phyloP scores from a whole-genome alignment of 2,888 invertebrate species.

The Trichopria drosophilae region DNA sequence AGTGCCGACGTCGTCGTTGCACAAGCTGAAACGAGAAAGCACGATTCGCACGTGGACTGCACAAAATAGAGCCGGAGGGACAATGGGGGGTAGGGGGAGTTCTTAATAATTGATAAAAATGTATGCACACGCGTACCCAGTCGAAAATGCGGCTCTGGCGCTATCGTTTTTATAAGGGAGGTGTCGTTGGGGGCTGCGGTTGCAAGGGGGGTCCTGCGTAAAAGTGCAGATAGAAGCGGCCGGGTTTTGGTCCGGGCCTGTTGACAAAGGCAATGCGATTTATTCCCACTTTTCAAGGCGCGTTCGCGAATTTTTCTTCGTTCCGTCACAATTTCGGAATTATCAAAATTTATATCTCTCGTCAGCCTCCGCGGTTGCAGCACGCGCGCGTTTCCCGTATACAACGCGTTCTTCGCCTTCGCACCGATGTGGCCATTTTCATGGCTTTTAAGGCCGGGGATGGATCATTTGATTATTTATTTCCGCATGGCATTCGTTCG shows the following conservation, averaged over 20 bases:
- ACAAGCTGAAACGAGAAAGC: constrained; percentile 31
- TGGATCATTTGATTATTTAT: too few species aligned
- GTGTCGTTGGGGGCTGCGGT: constrained; percentile 24
- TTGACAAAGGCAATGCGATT: constrained; percentile 56
- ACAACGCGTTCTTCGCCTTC: too few species aligned
- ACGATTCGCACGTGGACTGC: constrained; percentile 21
- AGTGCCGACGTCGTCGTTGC: too few species aligned
- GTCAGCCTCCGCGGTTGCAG: constrained; percentile 24
- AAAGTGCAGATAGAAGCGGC: constrained; percentile 15
- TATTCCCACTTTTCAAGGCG: constrained; percentile 55
- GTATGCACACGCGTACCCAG: constrained; percentile 50
- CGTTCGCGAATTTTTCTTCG: constrained; percentile 53
- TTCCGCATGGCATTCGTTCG: too few species aligned
- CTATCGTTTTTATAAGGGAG: constrained; percentile 29
- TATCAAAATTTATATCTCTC: constrained; percentile 55
- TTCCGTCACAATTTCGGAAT: constrained; percentile 55
- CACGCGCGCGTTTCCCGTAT: background rate
- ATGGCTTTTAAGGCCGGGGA: too few species aligned
- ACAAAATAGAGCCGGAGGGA: constrained; percentile 22
- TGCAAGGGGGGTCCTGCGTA: constrained; percentile 27
- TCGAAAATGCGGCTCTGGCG: constrained; percentile 35
- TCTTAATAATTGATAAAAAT: constrained; percentile 60
- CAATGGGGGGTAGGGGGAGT: constrained; percentile 46
- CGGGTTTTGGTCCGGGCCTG: constrained; percentile 29
- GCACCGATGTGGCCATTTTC: too few species aligned